Base-by-base conservation (phyloP, 2,113 vertebrate genomes). In the Aspidoscelis tigris region DNA sequence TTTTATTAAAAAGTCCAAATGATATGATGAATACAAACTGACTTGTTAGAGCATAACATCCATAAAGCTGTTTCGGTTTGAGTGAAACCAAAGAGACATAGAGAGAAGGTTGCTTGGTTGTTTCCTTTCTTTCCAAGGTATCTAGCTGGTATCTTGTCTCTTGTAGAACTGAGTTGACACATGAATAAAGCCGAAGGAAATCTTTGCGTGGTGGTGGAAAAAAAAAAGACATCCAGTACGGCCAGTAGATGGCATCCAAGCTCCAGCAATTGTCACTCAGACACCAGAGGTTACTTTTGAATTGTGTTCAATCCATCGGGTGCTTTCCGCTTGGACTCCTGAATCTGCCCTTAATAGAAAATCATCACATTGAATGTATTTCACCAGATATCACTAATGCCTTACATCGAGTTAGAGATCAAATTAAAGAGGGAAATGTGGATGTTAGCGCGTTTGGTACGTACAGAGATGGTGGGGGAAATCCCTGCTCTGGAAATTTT, bases 211-310 rank as follows among this genome's bases (percentile, higher is more conserved):
- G 21, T 10, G 83, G 83, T n/a, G 83, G 55, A 84, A 47, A 79
- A 84, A 84, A 64, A 78, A 80, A 66, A 44, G 39, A 33, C 79
- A 64, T 50, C 9, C 22, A 12, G 14, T 1, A 1, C 0, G 2
- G 66, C 93, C 96, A 93, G 91, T 88, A 96, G 96, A 93, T 95
- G 96, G 94, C 88, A 93, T 87, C 87, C 80, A 87, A 94, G 84
- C 82, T 86, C 88, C 91, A 89, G 87, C 33, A 24, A 95, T 88
- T 89, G 72, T 24, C 61, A 81, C 79, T 24, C 24, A 72, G 69
- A 80, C 69, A 33, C 21, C 47, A 4, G 55, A 16, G 26, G 33
- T 44, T 79, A 21, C 74, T 58, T 84, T 72, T 58, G 83, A 70
- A 41, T 41, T 24, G 39, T 14, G 78, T 47, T 80, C 77, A 12